Conservation (phyloP, 2,113 vertebrate species). For the Otus sunia region DNA sequence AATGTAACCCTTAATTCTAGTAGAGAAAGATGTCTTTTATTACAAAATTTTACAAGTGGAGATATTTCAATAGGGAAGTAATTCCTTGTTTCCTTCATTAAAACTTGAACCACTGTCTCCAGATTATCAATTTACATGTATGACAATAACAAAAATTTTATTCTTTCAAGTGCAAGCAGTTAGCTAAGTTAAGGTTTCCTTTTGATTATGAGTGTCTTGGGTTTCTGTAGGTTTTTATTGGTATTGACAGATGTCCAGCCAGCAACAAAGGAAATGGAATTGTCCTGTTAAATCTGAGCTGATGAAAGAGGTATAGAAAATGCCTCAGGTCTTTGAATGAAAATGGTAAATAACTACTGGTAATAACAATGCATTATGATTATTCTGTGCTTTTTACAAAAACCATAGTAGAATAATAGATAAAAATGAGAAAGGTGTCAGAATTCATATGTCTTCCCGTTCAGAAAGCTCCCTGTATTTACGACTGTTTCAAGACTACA, state of each 20-base stretch:
- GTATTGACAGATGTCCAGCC: background rate
- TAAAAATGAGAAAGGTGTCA: background rate
- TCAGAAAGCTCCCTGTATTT: background rate
- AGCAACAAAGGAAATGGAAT: background rate
- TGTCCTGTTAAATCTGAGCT: background rate
- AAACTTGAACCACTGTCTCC: background rate
- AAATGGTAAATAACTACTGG: background rate
- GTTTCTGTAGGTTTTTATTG: background rate
- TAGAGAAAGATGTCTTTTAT: background rate
- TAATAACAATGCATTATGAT: background rate
- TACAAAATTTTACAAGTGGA: background rate
- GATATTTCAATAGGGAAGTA: background rate
- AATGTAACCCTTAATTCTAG: background rate
- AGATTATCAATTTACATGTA: background rate
- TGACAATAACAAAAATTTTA: background rate
- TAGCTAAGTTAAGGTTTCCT: background rate
- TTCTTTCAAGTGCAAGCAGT: background rate
- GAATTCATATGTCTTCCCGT: background rate
- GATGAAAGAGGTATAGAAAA: background rate
- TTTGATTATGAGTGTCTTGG: background rate
- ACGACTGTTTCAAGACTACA: background rate
- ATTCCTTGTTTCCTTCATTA: background rate
- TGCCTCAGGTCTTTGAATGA: background rate
- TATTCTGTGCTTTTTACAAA: background rate
- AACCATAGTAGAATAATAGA: background rate